A percentile compares a stretch with the other conserved stretches of the same genome.
Evolutionary conservation across 1,140 invertebrate species (phyloP).

Genomic region (Neomicropteryx cornuta): DNA sequence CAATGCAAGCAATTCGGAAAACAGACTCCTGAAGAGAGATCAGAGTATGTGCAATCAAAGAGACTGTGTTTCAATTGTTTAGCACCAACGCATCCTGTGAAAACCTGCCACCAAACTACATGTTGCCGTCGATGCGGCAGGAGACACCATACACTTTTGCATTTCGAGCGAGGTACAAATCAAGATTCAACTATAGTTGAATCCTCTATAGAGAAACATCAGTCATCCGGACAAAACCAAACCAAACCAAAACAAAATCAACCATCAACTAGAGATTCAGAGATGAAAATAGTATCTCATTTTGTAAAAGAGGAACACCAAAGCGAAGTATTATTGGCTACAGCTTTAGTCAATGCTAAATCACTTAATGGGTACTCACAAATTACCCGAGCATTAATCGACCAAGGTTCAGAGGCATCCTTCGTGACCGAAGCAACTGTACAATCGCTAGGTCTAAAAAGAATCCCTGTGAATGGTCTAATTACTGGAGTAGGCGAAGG

Average conservation of each 20-base stretch:
- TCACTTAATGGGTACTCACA: slow-evolving; percentile 5
- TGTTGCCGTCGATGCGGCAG: slow-evolving; percentile 8
- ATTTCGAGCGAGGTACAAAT: slow-evolving; percentile 8
- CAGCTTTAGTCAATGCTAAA: slow-evolving; percentile 12
- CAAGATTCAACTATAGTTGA: too few relatives aligned
- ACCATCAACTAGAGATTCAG: too few relatives aligned
- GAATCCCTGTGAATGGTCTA: slow-evolving; percentile 5
- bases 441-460: slow-evolving; percentile 12
- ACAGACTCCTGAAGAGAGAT: slow-evolving; percentile 8
- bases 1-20: slow-evolving; percentile 12
- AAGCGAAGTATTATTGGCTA: slow-evolving; percentile 14
- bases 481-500: slow-evolving; percentile 11
- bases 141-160: slow-evolving; percentile 11
- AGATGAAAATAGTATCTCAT: slow-evolving; percentile 8
- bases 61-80: slow-evolving; percentile 13
- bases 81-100: slow-evolving; percentile 8
- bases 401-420: slow-evolving; percentile 16
- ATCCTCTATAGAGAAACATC: too few relatives aligned
- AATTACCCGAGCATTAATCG: slow-evolving; percentile 10
- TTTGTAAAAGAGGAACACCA: slow-evolving; percentile 6
- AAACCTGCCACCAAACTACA: slow-evolving; percentile 3
- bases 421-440: slow-evolving; percentile 15
- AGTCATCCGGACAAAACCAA: too few relatives aligned
- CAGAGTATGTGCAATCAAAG: slow-evolving; percentile 11
- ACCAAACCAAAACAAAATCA: too few relatives aligned